Evolutionary conservation across 1,140 invertebrate genomes (phyloP).

Genomic region (Chymomyza costata): DNA sequence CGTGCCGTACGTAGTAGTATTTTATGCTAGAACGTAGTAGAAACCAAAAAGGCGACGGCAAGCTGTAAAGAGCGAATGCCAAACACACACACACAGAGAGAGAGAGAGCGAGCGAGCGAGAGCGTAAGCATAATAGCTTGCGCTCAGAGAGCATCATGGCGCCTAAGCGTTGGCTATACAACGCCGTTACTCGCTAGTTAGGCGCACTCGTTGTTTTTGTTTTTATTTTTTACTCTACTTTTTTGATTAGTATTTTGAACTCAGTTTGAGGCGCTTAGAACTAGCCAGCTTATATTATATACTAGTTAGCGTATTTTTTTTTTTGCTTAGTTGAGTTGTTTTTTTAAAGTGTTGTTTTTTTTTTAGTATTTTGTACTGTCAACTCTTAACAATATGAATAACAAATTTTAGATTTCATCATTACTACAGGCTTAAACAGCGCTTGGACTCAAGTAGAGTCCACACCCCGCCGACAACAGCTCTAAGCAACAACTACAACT

Average conservation of each 20-base stretch:
- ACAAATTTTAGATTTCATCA: too few species aligned
- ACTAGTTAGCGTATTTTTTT: slow-evolving; percentile 9
- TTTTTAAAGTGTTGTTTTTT: too few species aligned
- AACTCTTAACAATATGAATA: too few species aligned
- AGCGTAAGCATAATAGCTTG: background rate
- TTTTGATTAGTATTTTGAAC: background rate
- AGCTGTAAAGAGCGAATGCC: background rate
- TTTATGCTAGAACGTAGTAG: slow-evolving; percentile 68
- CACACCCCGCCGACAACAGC: slow-evolving; percentile 3
- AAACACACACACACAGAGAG: background rate
- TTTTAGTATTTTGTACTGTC: too few species aligned
- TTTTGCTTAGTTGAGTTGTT: too few species aligned
- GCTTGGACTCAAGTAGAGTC: slow-evolving; percentile 18
- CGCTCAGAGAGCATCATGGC: too few species aligned
- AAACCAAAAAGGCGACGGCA: slow-evolving; percentile 1
- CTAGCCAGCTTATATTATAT: slow-evolving; percentile 3
- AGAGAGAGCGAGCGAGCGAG: slow-evolving; percentile 1
- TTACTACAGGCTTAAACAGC: too few species aligned
- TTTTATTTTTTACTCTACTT: background rate
- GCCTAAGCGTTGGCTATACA: slow-evolving; percentile 18
- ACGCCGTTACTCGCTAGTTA: background rate
- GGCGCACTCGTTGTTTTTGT: slow-evolving; percentile 1
- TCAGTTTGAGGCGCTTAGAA: too few species aligned
- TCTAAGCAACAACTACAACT: slow-evolving; percentile 4
- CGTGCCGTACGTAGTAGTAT: slow-evolving; percentile 52